Evolutionary conservation across 2,797 vertebrate species (phyloP), one percentile per base, ranked within the genome.

Genomic region (Hydrocynus forskahlii): DNA sequence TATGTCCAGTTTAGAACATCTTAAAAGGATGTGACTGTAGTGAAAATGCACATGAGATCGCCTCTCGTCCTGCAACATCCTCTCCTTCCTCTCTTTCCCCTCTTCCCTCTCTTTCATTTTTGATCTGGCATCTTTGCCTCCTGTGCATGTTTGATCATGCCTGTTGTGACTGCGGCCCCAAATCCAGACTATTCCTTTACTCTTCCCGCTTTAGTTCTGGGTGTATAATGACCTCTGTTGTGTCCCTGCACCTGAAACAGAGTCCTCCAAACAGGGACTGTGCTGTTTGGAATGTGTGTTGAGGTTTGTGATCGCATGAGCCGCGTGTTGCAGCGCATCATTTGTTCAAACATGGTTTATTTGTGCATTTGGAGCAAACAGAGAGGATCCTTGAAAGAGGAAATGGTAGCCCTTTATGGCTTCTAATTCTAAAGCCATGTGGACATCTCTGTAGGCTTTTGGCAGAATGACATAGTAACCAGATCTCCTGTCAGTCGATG

Each of bases 11-110:
- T 35, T 35, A 52, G 43, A 7, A 59, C 10, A 57, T 78, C n/a
- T 7, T 63, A 13, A 75, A 48, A 75, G 64, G 81, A 83, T 23
- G 76, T 79, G 81, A 45, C 57, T 57, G 70, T 62, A 13, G 25
- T 83, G 60, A 77, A 67, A 87, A 93, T 93, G 92, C 87, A 92
- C 90, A 91, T 91, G 90, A 91, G 91, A 88, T 87, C 66, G 17
- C 55, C 80, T 81, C 19, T 62, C n/a, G 12, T 82, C 48, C 54
- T 66, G 35, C 50, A n/a, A 63, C 63, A 84, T 88, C 75, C 76
- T 81, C 84, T 81, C 76, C 85, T 79, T 52, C 69, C 83, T 80
- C 62, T 78, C 76, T 66, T 48, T 13, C 29, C 35, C 66, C 29
- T 76, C 43, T 68, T 76, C 67, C 75, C 45, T 29, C 13, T 76